Percentiles rank a stretch among this genome's conserved stretches.
Evolutionary conservation across 2,113 vertebrate species (phyloP).

Genomic region (Hydrolagus affinis): DNA sequence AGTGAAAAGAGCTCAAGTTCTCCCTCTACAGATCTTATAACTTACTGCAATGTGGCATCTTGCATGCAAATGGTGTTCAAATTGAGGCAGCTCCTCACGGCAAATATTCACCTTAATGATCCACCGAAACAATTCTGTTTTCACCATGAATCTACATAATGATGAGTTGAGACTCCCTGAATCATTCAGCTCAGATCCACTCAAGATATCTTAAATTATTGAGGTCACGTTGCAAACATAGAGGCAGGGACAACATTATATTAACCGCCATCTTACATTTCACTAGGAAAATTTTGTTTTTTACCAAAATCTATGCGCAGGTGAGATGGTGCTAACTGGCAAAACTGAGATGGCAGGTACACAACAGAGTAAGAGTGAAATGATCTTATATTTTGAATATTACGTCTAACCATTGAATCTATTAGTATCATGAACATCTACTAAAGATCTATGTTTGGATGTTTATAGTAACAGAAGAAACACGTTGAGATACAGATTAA

Average conservation of each 20-base stretch:
- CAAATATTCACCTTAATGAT: neutral
- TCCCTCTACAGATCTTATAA: constrained; percentile 30
- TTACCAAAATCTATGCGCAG: constrained; percentile 6
- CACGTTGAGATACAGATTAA: neutral
- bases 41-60: neutral
- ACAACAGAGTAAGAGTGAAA: neutral
- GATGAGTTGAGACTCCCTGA: neutral
- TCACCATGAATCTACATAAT: neutral
- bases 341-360: neutral
- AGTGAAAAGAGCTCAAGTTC: constrained; percentile 28
- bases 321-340: neutral
- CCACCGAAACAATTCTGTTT: neutral
- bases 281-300: neutral
- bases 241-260: neutral
- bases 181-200: constrained; percentile 3
- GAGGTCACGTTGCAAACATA: constrained; percentile 17
- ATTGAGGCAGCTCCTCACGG: neutral
- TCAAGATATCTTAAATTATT: neutral
- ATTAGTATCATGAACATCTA: neutral
- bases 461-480: neutral
- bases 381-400: neutral
- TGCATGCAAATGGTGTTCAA: neutral
- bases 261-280: constrained; percentile 15
- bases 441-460: neutral
- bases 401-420: neutral